Evolutionary conservation across 2,888 invertebrate genomes (phyloP).

Genomic region (Diloba caeruleocephala): DNA sequence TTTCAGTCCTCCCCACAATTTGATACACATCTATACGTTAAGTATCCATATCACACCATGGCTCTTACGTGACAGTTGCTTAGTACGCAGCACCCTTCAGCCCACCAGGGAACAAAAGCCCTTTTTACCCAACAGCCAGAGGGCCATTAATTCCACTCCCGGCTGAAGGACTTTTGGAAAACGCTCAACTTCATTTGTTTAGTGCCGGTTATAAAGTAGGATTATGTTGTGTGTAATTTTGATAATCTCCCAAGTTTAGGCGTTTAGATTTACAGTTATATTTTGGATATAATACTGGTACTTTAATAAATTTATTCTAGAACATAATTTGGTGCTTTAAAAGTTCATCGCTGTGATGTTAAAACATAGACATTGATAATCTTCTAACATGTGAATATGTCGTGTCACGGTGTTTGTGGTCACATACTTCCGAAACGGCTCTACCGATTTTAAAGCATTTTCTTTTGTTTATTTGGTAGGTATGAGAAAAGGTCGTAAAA

Average conservation of each 20-base stretch:
- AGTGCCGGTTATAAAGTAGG: conserved; percentile 53
- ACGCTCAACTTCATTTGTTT: conserved; percentile 65
- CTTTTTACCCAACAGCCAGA: conserved; percentile 56
- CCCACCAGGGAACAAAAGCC: conserved; percentile 59
- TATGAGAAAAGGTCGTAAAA: too few relatives aligned
- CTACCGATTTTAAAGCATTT: too few relatives aligned
- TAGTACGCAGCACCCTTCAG: conserved; percentile 52
- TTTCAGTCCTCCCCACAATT: conserved; percentile 38
- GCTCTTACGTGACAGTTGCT: conserved; percentile 52
- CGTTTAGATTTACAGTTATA: conserved; percentile 36
- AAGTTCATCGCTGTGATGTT: conserved; percentile 5
- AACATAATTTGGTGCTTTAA: conserved; percentile 4
- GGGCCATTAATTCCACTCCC: conserved; percentile 58
- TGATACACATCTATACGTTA: conserved; percentile 14
- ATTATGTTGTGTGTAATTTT: conserved; percentile 56
- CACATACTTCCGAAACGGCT: too few relatives aligned
- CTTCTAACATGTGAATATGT: too few relatives aligned
- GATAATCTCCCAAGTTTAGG: conserved; percentile 47
- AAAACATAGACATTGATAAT: too few relatives aligned
- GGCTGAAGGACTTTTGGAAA: conserved; percentile 52
- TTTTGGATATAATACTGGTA: conserved; percentile 20
- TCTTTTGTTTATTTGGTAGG: too few relatives aligned
- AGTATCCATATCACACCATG: conserved; percentile 9
- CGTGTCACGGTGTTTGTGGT: too few relatives aligned
- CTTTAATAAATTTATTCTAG: conserved; percentile 34